Conservation (phyloP, 2,797 vertebrate species). For the Sebastes oblongus region DNA sequence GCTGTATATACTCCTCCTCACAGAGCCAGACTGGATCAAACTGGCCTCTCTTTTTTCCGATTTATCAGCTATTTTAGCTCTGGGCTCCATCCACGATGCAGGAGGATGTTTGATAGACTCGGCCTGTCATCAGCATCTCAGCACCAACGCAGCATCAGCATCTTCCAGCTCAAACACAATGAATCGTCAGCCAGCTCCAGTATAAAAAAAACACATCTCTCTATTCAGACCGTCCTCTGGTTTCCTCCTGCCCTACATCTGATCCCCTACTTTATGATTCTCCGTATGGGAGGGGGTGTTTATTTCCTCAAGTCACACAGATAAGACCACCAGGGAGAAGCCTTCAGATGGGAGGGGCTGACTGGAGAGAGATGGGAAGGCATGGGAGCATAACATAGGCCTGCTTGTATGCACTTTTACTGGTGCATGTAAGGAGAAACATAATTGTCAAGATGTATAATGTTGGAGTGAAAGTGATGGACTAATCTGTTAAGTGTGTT, state of each 20-base stretch:
- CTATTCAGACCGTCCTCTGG: not conserved
- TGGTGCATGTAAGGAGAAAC: not conserved
- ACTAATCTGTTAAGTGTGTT: fast-evolving
- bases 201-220: not conserved
- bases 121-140: constrained; percentile 58
- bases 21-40: not conserved
- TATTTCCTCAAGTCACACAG: constrained; percentile 22
- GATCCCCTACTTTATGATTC: constrained; percentile 2
- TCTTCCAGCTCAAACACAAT: not conserved
- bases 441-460: not conserved
- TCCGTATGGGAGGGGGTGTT: constrained; percentile 42
- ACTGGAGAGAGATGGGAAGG: not conserved
- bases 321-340: constrained; percentile 52
- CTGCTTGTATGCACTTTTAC: not conserved
- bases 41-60: not conserved
- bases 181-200: not conserved
- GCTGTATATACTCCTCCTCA: not conserved
- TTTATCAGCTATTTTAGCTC: not conserved
- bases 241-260: constrained; percentile 6
- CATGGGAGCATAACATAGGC: not conserved
- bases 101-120: not conserved
- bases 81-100: constrained; percentile 32
- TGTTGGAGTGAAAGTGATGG: not conserved
- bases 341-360: constrained; percentile 63
- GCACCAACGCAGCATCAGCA: constrained; percentile 34